Percentiles rank a stretch among this genome's conserved stretches.
Conservation (phyloP, 2,888 invertebrate species). For the Lithophane leautieri region DNA sequence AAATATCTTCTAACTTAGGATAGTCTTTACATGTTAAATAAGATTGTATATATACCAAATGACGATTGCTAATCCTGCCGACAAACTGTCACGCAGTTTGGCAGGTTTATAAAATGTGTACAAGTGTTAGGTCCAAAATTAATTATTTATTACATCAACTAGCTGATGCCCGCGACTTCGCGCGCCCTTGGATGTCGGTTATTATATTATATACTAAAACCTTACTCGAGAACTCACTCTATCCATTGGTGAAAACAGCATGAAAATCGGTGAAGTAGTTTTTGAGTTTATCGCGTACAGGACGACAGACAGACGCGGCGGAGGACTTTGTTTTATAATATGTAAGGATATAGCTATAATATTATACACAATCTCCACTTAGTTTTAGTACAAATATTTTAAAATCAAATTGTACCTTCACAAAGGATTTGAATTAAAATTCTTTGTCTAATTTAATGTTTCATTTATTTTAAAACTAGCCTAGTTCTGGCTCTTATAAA, state of each 20-base stretch:
- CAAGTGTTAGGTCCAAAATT: not conserved
- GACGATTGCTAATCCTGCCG: not conserved
- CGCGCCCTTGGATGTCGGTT: no score
- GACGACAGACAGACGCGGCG: no score
- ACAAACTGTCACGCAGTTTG: not conserved
- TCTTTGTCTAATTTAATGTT: not conserved
- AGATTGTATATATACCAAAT: not conserved
- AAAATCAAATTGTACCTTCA: not conserved
- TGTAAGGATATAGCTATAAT: not conserved
- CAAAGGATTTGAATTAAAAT: constrained; percentile 10
- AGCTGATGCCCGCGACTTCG: no score
- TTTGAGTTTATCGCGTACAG: no score
- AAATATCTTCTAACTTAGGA: constrained; percentile 5
- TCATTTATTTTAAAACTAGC: not conserved
- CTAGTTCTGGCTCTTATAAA: not conserved
- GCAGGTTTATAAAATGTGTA: not conserved
- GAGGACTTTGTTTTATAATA: no score
- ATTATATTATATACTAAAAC: no score
- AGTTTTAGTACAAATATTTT: constrained; percentile 15
- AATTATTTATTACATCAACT: no score
- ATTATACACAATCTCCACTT: not conserved
- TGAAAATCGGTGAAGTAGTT: no score
- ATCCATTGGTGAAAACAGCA: no score
- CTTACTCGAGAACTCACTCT: no score
- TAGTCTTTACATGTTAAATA: not conserved